Evolutionary conservation across 1,140 invertebrate species (phyloP).

Genomic region (Branchinecta lynchi): DNA sequence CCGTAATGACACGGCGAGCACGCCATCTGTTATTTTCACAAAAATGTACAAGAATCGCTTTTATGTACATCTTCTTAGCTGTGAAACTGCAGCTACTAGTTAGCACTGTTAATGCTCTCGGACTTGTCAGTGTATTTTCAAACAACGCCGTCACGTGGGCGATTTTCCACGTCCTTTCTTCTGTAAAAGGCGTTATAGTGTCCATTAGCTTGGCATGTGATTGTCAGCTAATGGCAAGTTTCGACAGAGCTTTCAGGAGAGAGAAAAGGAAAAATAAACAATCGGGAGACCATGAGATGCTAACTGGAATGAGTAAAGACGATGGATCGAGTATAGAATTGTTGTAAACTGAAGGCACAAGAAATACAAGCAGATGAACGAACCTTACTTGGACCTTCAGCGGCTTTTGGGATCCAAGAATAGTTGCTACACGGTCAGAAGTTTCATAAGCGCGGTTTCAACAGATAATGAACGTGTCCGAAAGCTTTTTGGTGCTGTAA

Average conservation of each 20-base stretch:
- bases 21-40: neutral
- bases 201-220: neutral
- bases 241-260: neutral
- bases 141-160: neutral
- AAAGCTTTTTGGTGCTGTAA: too few relatives aligned
- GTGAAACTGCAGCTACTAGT: neutral
- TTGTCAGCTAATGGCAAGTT: neutral
- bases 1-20: neutral
- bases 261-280: too few relatives aligned
- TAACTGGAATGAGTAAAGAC: too few relatives aligned
- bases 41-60: neutral
- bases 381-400: too few relatives aligned
- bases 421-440: too few relatives aligned
- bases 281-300: too few relatives aligned
- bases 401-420: too few relatives aligned
- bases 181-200: neutral
- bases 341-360: too few relatives aligned
- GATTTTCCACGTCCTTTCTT: neutral
- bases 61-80: neutral
- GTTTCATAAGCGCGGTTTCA: too few relatives aligned
- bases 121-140: neutral
- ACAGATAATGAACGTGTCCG: too few relatives aligned
- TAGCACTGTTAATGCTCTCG: neutral
- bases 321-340: too few relatives aligned
- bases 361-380: too few relatives aligned